Conservation (phyloP, 1,140 invertebrate species). For the Anastrepha ludens region DNA sequence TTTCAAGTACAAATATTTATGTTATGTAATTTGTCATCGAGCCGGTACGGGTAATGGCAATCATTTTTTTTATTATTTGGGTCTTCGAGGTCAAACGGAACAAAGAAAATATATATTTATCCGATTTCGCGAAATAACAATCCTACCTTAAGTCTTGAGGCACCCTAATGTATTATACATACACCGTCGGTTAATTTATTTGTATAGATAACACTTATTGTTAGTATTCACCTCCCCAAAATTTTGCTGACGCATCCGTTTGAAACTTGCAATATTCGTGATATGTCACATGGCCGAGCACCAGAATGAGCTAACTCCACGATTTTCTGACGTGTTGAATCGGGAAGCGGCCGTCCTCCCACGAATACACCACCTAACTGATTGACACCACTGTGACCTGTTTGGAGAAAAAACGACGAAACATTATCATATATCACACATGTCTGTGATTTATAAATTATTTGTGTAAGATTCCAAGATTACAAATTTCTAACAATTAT, state of each 20-base stretch:
- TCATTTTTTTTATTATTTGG: too few relatives aligned
- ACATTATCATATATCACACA: background rate
- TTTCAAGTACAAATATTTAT: too few relatives aligned
- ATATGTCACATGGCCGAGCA: conserved; percentile 98
- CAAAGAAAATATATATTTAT: too few relatives aligned
- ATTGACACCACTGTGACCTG: conserved; percentile 96
- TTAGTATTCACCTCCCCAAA: conserved; percentile 86
- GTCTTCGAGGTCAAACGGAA: too few relatives aligned
- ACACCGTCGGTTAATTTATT: background rate
- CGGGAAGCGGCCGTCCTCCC: conserved; percentile 96
- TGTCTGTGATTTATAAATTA: too few relatives aligned
- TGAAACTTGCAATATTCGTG: conserved; percentile 95
- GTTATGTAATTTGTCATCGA: too few relatives aligned
- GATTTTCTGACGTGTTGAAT: conserved; percentile 97
- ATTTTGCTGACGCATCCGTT: conserved; percentile 98
- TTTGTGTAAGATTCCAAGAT: too few relatives aligned
- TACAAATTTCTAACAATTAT: too few relatives aligned
- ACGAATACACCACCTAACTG: conserved; percentile 99
- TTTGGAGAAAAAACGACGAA: background rate
- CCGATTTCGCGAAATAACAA: too few relatives aligned
- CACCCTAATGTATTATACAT: too few relatives aligned
- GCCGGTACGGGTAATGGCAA: too few relatives aligned
- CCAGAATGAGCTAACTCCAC: conserved; percentile 98
- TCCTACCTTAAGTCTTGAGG: too few relatives aligned
- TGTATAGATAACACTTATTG: background rate